phyloP scores from a whole-genome alignment of 2,797 vertebrate species.

The Rhabdophis nuchalis region DNA sequence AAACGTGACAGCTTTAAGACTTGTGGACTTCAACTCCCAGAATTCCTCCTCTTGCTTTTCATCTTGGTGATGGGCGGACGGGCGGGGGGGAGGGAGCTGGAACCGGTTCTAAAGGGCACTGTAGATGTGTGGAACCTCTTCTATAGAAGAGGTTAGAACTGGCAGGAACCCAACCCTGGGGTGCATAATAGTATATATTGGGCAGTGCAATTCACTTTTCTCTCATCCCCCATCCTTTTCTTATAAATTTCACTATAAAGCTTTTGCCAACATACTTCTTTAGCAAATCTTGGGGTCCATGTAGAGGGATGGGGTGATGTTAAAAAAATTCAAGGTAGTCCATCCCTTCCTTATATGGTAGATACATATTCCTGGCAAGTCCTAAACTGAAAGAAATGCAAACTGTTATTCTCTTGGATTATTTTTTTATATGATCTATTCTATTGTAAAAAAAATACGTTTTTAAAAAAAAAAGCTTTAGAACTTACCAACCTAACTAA shows the following conservation, averaged over 20 bases:
- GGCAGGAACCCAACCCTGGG: too few species aligned
- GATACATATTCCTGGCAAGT: neutral
- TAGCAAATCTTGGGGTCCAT: neutral
- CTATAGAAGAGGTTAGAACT: too few species aligned
- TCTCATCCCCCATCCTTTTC: neutral
- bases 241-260: neutral
- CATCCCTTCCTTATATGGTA: neutral
- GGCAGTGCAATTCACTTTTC: neutral
- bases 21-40: too few species aligned
- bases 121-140: too few species aligned
- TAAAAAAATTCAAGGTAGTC: neutral
- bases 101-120: too few species aligned
- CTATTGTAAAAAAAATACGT: neutral
- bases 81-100: too few species aligned
- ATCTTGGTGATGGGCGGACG: too few species aligned
- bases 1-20: too few species aligned
- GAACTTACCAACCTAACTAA: neutral
- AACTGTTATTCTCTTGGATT: neutral
- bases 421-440: neutral
- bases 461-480: neutral
- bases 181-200: neutral
- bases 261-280: neutral
- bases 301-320: neutral
- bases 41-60: too few species aligned
- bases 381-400: neutral